phyloP scores from a whole-genome alignment of 2,113 vertebrate species.

The Colius striatus region DNA sequence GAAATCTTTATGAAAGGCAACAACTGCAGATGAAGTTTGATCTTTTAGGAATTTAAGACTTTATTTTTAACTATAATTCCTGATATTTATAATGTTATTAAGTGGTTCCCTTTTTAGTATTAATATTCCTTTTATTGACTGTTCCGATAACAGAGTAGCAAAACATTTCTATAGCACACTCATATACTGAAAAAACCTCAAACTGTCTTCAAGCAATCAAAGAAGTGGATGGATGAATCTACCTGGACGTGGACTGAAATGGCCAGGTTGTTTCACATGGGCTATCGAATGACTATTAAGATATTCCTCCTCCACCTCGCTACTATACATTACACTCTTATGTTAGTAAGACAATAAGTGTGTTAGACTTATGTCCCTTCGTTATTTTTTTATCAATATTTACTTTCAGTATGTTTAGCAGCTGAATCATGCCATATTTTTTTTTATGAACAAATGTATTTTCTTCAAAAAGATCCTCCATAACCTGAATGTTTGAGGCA shows the following conservation, averaged over 20 bases:
- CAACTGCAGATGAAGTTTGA: background rate
- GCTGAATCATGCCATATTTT: background rate
- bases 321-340: background rate
- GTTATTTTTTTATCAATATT: background rate
- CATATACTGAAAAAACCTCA: background rate
- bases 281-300: background rate
- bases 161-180: background rate
- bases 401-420: background rate
- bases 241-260: background rate
- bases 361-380: background rate
- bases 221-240: background rate
- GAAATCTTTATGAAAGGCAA: background rate
- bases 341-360: background rate
- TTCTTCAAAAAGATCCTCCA: background rate
- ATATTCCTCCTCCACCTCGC: background rate
- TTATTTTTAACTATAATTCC: background rate
- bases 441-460: background rate
- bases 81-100: background rate
- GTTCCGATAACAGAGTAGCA: background rate
- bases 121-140: background rate
- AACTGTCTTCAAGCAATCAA: background rate
- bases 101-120: background rate
- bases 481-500: background rate
- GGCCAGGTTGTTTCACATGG: background rate
- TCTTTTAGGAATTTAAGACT: background rate